A percentile compares a stretch with the other conserved stretches of the same genome.
These are phyloP conservation scores for Parelbella ahira DNA, from an alignment of 2,888 invertebrate species.

Conservation along the genomic window DNA sequence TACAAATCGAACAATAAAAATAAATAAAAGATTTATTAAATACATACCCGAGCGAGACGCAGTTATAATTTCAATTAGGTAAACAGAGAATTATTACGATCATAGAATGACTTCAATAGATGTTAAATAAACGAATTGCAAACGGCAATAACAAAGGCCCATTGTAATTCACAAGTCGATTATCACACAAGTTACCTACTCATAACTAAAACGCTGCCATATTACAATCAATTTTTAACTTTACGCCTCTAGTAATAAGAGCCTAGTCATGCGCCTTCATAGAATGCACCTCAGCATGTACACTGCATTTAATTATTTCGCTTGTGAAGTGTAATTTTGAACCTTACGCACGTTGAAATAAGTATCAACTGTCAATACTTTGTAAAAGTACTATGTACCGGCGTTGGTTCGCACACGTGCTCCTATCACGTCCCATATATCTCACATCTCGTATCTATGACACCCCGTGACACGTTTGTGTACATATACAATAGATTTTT, in stretches of 20 bases:
- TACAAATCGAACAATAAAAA: too few relatives aligned
- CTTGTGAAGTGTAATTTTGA: too few relatives aligned
- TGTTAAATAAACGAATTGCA: conserved; percentile 14
- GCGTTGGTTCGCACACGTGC: conserved; percentile 17
- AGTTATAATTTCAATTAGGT: not conserved
- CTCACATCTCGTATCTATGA: conserved; percentile 8
- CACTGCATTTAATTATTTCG: too few relatives aligned
- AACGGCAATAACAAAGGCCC: conserved; percentile 18
- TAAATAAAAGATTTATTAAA: too few relatives aligned
- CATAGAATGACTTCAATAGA: conserved; percentile 12
- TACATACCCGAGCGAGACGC: too few relatives aligned
- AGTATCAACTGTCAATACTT: too few relatives aligned
- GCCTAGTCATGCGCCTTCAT: not conserved
- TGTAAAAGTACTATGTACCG: too few relatives aligned
- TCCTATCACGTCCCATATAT: conserved; percentile 16
- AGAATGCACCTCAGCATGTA: too few relatives aligned
- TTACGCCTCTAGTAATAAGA: not conserved
- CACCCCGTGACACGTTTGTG: conserved; percentile 19
- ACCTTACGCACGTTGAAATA: too few relatives aligned
- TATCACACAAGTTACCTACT: conserved; percentile 1
- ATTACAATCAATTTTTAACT: not conserved
- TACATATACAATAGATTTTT: conserved; percentile 13
- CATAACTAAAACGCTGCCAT: too few relatives aligned
- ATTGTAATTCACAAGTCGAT: conserved; percentile 26
- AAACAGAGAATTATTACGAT: conserved; percentile 11